Conservation (phyloP, 1,140 invertebrate genomes). For the Propsilocerus akamusi region DNA sequence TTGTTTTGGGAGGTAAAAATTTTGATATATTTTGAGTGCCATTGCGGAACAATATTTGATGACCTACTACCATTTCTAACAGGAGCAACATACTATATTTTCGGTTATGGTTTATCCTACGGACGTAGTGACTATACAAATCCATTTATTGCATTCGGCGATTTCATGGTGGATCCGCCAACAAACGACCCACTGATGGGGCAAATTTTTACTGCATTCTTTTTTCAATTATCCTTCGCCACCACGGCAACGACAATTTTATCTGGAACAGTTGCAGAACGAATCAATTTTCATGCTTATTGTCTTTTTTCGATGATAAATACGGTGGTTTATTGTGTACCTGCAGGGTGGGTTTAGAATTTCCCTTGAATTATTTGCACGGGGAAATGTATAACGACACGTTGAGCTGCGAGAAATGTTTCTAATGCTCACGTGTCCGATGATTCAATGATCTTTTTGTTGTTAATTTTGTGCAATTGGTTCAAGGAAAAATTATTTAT, state of each 20-base stretch:
- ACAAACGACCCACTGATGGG: slow-evolving; percentile 53
- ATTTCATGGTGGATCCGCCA: slow-evolving; percentile 47
- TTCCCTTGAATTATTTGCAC: not conserved
- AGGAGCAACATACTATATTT: slow-evolving; percentile 82
- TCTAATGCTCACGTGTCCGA: too few relatives aligned
- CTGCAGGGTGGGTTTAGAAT: slow-evolving; percentile 41
- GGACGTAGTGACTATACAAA: slow-evolving; percentile 50
- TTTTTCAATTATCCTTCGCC: slow-evolving; percentile 77
- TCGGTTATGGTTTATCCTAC: slow-evolving; percentile 84
- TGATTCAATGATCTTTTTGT: too few relatives aligned
- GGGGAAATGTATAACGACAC: too few relatives aligned
- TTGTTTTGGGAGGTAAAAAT: slow-evolving; percentile 82
- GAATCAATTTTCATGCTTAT: slow-evolving; percentile 79
- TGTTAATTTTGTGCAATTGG: too few relatives aligned
- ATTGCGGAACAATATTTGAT: too few relatives aligned
- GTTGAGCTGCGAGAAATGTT: too few relatives aligned
- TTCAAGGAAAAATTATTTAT: too few relatives aligned
- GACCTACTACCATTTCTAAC: too few relatives aligned
- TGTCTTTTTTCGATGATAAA: slow-evolving; percentile 79
- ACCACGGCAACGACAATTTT: slow-evolving; percentile 85
- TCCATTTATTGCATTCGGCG: slow-evolving; percentile 51
- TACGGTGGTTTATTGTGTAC: slow-evolving; percentile 79
- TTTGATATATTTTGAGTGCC: too few relatives aligned
- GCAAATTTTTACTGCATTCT: slow-evolving; percentile 57
- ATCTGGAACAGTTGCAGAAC: slow-evolving; percentile 72